phyloP scores from a whole-genome alignment of 2,888 invertebrate species.

The Horisme vitalbata region DNA sequence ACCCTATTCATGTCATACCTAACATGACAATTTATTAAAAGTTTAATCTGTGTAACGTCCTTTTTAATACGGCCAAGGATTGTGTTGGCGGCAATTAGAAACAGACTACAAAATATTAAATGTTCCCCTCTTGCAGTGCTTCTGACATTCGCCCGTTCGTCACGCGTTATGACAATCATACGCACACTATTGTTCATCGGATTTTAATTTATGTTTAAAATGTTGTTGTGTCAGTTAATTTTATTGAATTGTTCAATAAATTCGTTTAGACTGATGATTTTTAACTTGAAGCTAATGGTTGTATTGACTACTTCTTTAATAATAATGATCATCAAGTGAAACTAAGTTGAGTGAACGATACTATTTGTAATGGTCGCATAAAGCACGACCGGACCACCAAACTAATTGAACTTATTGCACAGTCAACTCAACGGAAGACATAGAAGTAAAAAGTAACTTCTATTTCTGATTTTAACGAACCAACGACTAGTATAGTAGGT shows the following conservation, averaged over 20 bases:
- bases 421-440: no score
- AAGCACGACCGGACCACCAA: no score
- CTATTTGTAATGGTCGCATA: no score
- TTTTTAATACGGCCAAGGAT: constrained; percentile 48
- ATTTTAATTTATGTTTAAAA: constrained; percentile 42
- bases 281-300: no score
- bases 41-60: constrained; percentile 42
- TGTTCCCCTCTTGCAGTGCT: constrained; percentile 60
- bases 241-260: constrained; percentile 7
- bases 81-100: constrained; percentile 65
- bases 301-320: no score
- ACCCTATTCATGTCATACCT: constrained; percentile 18
- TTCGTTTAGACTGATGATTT: no score
- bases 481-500: no score
- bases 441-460: no score
- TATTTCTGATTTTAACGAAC: no score
- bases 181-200: constrained; percentile 41
- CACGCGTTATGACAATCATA: constrained; percentile 50
- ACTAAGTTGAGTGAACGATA: no score
- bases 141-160: constrained; percentile 55
- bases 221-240: constrained; percentile 30
- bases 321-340: no score
- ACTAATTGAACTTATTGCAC: no score
- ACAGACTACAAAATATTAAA: constrained; percentile 72
- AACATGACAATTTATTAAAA: constrained; percentile 42